Conservation (phyloP, 2,113 vertebrate genomes). For the Alexandromys fortis region DNA sequence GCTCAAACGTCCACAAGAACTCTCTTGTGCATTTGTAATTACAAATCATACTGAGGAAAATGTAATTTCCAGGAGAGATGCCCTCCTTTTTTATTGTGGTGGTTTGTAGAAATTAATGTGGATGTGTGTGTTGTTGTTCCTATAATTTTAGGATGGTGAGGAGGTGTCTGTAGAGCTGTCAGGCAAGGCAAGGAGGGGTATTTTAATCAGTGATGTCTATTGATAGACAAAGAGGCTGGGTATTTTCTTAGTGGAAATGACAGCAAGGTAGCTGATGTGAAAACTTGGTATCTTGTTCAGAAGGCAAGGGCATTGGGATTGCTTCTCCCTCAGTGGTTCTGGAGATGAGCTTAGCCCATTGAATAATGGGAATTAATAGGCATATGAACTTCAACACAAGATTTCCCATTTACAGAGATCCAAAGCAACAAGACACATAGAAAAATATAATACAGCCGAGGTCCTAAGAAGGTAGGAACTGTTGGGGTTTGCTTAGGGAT, state of each 20-base stretch:
- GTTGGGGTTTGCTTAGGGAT: not conserved
- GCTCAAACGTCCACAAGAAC: slow-evolving; percentile 80
- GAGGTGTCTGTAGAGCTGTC: not conserved
- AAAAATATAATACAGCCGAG: not conserved
- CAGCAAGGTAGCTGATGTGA: slow-evolving; percentile 67
- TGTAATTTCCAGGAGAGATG: slow-evolving; percentile 83
- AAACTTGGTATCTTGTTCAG: slow-evolving; percentile 29
- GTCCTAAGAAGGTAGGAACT: not conserved
- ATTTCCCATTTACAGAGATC: not conserved
- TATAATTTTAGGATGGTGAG: not conserved
- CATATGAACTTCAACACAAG: not conserved
- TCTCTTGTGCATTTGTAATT: slow-evolving; percentile 85
- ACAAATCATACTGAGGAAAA: slow-evolving; percentile 77
- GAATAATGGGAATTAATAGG: not conserved
- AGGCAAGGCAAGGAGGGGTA: not conserved
- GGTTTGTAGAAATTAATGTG: slow-evolving; percentile 69
- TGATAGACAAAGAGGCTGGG: slow-evolving; percentile 73
- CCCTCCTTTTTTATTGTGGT: slow-evolving; percentile 69
- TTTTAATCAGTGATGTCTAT: slow-evolving; percentile 74
- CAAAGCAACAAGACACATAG: not conserved
- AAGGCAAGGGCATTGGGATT: not conserved
- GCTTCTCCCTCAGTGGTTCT: not conserved
- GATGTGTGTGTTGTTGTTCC: slow-evolving; percentile 54
- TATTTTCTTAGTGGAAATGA: slow-evolving; percentile 80
- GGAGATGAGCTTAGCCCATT: not conserved